phyloP scores from a whole-genome alignment of 2,113 vertebrate genomes.

The Gnathonemus echidnorhynchus region DNA sequence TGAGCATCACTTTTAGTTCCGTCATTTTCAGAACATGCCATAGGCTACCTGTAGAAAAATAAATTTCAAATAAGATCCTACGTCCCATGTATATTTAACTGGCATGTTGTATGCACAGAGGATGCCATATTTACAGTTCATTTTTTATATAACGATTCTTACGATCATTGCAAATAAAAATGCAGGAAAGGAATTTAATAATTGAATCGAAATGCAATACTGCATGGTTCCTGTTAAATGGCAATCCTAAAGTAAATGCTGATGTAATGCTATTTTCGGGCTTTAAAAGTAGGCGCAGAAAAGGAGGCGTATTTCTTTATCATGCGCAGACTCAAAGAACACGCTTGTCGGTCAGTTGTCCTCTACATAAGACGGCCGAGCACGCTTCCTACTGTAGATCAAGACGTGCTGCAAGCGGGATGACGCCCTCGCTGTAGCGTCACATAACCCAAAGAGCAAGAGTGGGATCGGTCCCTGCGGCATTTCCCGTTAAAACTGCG shows the following conservation, averaged over 20 bases:
- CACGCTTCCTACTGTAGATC: constrained; percentile 41
- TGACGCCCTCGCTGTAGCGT: constrained; percentile 58
- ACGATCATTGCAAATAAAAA: background rate
- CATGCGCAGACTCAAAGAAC: constrained; percentile 22
- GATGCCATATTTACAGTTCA: background rate
- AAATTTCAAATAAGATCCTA: background rate
- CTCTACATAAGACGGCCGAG: constrained; percentile 31
- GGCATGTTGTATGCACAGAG: background rate
- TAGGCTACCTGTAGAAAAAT: background rate
- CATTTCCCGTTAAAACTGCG: constrained; percentile 50
- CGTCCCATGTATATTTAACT: background rate
- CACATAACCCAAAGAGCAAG: constrained; percentile 44
- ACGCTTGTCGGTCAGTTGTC: background rate
- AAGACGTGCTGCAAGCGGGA: constrained; percentile 58
- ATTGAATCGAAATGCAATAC: background rate
- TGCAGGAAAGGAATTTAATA: background rate
- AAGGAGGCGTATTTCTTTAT: constrained; percentile 23
- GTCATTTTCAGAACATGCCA: background rate
- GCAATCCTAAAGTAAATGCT: background rate
- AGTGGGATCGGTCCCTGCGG: constrained; percentile 57
- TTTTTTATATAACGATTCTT: background rate
- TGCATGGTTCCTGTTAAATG: background rate
- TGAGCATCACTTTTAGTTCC: background rate
- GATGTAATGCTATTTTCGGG: constrained; percentile 18
- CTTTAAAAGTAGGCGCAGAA: constrained; percentile 22